These are phyloP conservation scores for Hylyphantes graminicola DNA, from an alignment of 1,140 invertebrate species.

Conservation along the genomic window DNA sequence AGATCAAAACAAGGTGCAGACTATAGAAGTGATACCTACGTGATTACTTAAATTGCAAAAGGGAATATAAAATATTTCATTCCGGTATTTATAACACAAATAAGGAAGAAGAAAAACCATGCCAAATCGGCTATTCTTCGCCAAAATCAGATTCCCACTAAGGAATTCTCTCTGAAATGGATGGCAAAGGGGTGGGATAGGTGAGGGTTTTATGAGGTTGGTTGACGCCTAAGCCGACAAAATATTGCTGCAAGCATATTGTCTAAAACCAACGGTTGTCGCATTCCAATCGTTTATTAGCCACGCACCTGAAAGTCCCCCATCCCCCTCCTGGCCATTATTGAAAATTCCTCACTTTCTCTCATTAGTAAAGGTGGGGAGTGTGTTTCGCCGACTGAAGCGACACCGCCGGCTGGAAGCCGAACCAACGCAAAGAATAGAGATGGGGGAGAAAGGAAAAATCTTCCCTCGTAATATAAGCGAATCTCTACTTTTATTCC, in stretches of 20 bases:
- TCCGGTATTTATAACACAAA: no score
- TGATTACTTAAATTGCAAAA: no score
- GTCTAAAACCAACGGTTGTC: conserved; percentile 62
- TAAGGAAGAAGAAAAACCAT: no score
- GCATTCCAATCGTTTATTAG: conserved; percentile 61
- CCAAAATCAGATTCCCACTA: conserved; percentile 28
- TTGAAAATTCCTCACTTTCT: conserved; percentile 60
- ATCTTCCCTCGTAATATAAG: conserved; percentile 20
- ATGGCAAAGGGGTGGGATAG: conserved; percentile 51
- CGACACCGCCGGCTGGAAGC: conserved; percentile 18
- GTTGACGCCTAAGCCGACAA: conserved; percentile 61
- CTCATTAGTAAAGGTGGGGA: conserved; percentile 47
- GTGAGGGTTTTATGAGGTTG: conserved; percentile 60
- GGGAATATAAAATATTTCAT: no score
- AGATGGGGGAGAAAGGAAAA: conserved; percentile 16
- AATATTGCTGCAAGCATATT: conserved; percentile 63
- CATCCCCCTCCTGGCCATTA: conserved; percentile 53
- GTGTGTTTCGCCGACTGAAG: neutral
- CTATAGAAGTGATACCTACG: no score
- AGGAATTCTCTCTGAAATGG: conserved; percentile 30
- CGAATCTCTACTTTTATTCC: conserved; percentile 26
- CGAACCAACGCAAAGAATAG: conserved; percentile 46
- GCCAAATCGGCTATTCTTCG: conserved; percentile 1
- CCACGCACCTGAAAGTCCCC: conserved; percentile 37
- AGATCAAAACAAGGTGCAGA: no score